phyloP scores from a whole-genome alignment of 2,888 invertebrate species.

The Prosapia bicincta region DNA sequence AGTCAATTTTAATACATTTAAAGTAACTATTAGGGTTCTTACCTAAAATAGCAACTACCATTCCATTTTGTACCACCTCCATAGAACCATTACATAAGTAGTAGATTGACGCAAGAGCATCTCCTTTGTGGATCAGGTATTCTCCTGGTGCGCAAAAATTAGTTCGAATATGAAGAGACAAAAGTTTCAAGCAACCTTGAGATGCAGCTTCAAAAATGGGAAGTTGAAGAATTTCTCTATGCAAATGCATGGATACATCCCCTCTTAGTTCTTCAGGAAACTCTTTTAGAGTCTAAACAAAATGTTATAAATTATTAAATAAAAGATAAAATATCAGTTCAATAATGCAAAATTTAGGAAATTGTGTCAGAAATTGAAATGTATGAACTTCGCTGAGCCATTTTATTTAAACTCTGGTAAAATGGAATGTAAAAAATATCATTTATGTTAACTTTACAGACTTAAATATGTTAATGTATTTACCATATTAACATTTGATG shows the following conservation, averaged over 20 bases:
- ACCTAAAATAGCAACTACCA: slow-evolving; percentile 97
- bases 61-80: slow-evolving; percentile 94
- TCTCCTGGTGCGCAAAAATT: slow-evolving; percentile 97
- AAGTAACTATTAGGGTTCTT: too few relatives aligned
- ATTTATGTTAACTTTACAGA: too few relatives aligned
- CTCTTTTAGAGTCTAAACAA: slow-evolving; percentile 81
- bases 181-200: slow-evolving; percentile 88
- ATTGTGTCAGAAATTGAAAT: too few relatives aligned
- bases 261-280: slow-evolving; percentile 95
- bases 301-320: too few relatives aligned
- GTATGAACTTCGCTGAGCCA: too few relatives aligned
- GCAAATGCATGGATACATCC: slow-evolving; percentile 93
- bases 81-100: slow-evolving; percentile 96
- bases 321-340: too few relatives aligned
- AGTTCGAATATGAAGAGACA: slow-evolving; percentile 88
- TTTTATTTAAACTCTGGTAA: too few relatives aligned
- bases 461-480: too few relatives aligned
- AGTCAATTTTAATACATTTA: too few relatives aligned
- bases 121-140: slow-evolving; percentile 90
- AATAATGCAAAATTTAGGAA: too few relatives aligned
- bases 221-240: slow-evolving; percentile 88
- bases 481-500: too few relatives aligned
- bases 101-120: slow-evolving; percentile 89
- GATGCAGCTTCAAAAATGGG: slow-evolving; percentile 94
- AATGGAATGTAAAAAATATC: too few relatives aligned